Conservation (phyloP, 2,797 vertebrate species). For the Enteromius mattozi region DNA sequence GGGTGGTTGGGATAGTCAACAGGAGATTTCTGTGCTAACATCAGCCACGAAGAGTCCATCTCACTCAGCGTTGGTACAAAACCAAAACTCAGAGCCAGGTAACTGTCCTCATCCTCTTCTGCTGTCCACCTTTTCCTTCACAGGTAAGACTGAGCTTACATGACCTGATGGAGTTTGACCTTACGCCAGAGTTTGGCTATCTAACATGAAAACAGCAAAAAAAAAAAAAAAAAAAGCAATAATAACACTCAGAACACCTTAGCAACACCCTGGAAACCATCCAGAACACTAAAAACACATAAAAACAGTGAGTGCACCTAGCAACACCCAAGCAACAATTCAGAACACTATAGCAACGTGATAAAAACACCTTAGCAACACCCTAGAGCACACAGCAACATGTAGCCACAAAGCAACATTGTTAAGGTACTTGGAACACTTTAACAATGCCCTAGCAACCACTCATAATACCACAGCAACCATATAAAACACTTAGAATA, state of each 20-base stretch:
- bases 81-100: conserved; percentile 60
- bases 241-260: not conserved
- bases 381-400: not conserved
- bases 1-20: conserved; percentile 93
- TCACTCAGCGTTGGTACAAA: conserved; percentile 69
- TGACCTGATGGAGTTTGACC: not conserved
- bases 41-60: conserved; percentile 77
- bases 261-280: not conserved
- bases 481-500: not conserved
- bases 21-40: conserved; percentile 86
- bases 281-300: not conserved
- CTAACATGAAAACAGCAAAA: not conserved
- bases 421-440: not conserved
- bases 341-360: not conserved
- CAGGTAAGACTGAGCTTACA: not conserved
- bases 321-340: not conserved
- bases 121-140: not conserved
- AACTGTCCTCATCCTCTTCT: not conserved
- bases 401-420: not conserved
- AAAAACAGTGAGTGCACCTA: not conserved
- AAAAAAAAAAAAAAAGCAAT: not conserved
- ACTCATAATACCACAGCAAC: not conserved
- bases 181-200: not conserved
- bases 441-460: not conserved
- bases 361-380: not conserved